These are phyloP conservation scores for Muscicapa striata DNA, from an alignment of 2,797 vertebrate genomes.

Conservation along the genomic window DNA sequence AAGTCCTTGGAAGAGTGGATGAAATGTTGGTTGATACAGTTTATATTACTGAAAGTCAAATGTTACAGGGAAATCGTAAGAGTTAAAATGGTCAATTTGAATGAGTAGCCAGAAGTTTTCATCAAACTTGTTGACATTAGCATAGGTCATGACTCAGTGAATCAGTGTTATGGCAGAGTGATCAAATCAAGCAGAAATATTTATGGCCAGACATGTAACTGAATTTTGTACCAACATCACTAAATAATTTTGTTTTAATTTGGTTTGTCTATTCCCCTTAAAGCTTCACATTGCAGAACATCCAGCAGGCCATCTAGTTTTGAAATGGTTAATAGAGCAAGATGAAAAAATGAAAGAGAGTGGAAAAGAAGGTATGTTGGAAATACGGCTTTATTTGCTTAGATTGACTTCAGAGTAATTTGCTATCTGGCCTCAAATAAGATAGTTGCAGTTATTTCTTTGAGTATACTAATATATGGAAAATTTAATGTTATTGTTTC, in stretches of 20 bases:
- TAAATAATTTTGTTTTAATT: not conserved
- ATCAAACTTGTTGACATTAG: not conserved
- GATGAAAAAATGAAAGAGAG: slow-evolving; percentile 82
- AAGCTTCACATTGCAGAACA: slow-evolving; percentile 96
- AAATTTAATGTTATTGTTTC: not conserved
- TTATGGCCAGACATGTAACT: not conserved
- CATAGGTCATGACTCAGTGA: not conserved
- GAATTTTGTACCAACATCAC: not conserved
- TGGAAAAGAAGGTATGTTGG: slow-evolving; percentile 84
- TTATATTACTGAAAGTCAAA: not conserved
- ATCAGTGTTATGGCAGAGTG: not conserved
- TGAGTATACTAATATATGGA: not conserved
- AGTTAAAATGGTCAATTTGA: not conserved
- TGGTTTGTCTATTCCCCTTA: not conserved
- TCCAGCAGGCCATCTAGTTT: slow-evolving; percentile 93
- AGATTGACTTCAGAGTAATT: not conserved
- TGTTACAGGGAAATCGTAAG: not conserved
- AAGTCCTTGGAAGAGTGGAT: not conserved
- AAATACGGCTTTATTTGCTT: not conserved
- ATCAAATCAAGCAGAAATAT: not conserved
- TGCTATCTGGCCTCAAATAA: not conserved
- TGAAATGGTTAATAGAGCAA: slow-evolving; percentile 96
- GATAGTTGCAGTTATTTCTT: not conserved
- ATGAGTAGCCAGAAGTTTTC: not conserved
- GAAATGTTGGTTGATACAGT: not conserved